These are phyloP conservation scores for Leucophenga varia DNA, from an alignment of 1,140 invertebrate genomes.

Conservation along the genomic window DNA sequence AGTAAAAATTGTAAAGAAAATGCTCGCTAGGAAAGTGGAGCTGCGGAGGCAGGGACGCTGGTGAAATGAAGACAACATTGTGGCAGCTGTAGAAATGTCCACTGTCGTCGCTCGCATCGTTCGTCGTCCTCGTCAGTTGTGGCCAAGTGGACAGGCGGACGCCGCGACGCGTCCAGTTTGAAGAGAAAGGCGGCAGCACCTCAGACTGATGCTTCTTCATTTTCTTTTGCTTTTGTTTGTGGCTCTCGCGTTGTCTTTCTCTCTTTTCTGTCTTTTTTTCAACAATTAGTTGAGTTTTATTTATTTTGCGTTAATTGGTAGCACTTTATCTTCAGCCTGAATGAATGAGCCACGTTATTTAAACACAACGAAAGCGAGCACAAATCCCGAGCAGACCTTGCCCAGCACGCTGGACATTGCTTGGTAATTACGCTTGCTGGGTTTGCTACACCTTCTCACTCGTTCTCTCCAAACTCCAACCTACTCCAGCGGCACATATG, in stretches of 20 bases:
- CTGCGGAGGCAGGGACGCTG: slow-evolving; percentile 25
- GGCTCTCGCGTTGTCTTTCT: slow-evolving; percentile 6
- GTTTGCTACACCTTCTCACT: slow-evolving; percentile 9
- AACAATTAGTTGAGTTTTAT: slow-evolving; percentile 56
- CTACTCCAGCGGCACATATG: neutral
- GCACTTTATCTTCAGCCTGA: slow-evolving; percentile 52
- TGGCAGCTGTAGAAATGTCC: slow-evolving; percentile 50
- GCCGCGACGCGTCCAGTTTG: slow-evolving; percentile 20
- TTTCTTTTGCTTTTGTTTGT: slow-evolving; percentile 27
- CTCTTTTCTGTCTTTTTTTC: too few relatives aligned
- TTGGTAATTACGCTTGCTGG: slow-evolving; percentile 44
- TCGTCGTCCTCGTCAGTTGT: neutral
- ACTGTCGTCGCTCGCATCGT: slow-evolving; percentile 29
- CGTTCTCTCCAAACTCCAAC: slow-evolving; percentile 8
- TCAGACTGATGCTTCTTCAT: slow-evolving; percentile 24
- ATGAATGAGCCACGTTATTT: slow-evolving; percentile 51
- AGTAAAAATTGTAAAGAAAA: slow-evolving; percentile 51
- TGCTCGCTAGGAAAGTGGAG: slow-evolving; percentile 30
- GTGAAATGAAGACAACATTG: slow-evolving; percentile 47
- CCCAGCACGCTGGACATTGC: slow-evolving; percentile 21
- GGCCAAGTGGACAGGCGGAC: slow-evolving; percentile 29
- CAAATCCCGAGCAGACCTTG: slow-evolving; percentile 41
- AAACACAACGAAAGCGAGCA: slow-evolving; percentile 28
- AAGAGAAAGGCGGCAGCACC: slow-evolving; percentile 29
- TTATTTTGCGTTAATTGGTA: slow-evolving; percentile 56